These are phyloP conservation scores for Bergia sp. DNA, from an alignment of 92 coral and sea anemone genomes.

Conservation along the genomic window DNA sequence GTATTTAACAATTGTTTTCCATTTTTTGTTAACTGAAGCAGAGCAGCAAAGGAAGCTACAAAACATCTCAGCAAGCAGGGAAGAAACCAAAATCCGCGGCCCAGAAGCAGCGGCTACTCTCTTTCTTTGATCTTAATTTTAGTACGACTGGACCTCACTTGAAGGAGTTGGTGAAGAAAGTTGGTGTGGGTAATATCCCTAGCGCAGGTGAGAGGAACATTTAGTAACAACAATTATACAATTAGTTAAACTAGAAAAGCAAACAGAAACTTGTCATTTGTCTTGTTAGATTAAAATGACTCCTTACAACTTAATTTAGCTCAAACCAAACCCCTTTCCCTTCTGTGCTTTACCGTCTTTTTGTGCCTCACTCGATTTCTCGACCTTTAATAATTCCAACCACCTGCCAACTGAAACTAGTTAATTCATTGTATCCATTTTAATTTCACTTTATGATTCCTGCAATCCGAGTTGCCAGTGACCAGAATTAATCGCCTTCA, in stretches of 20 bases:
- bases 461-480: too few relatives aligned
- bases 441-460: too few relatives aligned
- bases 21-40: not conserved
- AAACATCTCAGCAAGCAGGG: not conserved
- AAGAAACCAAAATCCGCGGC: not conserved
- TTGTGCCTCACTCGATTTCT: too few relatives aligned
- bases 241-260: not conserved
- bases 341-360: too few relatives aligned
- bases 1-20: too few relatives aligned
- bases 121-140: slow-evolving; percentile 18
- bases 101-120: slow-evolving; percentile 4
- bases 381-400: too few relatives aligned
- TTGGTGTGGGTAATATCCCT: slow-evolving; percentile 14
- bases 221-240: not conserved
- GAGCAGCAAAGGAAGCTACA: not conserved
- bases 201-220: slow-evolving; percentile 4
- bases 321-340: too few relatives aligned
- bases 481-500: too few relatives aligned
- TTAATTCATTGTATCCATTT: too few relatives aligned
- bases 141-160: slow-evolving; percentile 1
- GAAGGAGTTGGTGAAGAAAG: slow-evolving; percentile 4
- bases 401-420: too few relatives aligned
- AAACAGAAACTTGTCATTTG: not conserved
- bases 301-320: too few relatives aligned
- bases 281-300: not conserved